Base-by-base conservation (phyloP, 2,797 vertebrate species). In the Decapterus maruadsi region DNA sequence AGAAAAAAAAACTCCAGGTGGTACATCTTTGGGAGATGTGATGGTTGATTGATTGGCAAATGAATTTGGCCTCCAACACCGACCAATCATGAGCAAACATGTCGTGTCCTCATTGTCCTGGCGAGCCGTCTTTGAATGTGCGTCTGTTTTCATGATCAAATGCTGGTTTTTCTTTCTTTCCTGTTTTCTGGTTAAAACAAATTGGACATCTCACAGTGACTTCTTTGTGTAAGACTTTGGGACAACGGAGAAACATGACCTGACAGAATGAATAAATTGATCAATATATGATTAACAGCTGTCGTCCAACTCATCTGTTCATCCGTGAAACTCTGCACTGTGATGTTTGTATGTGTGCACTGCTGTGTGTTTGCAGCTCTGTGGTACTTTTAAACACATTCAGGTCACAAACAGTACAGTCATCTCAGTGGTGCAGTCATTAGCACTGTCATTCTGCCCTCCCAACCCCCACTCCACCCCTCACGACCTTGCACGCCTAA, bases 181-280 rank as follows among this genome's bases (percentile, higher is more conserved):
- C 72, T 82, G 78, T 86, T 90, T 90, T 90, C 85, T 88, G 85
- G 84, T 89, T 68, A 82, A 80, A 91, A 87, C 82, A 81, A 91
- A 88, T 84, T 84, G 82, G 87, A 93, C 85, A 87, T 93, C 83
- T 92, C 90, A 84, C 79, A 84, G 83, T 86, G 82, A 84, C 78
- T 89, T 86, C 72, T 93, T 90, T 91, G 90, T 95, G 93, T 94
- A 93, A 90, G 90, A 93, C 90, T 93, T 91, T 92, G 83, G 92
- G 92, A 93, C 92, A 78, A 83, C 66, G 61, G 69, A 76, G 80
- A 85, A 80, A 77, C 57, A 45, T 85, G 92, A 94, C 90, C 93
- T 83, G 89, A 93, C 89, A 90, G 92, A 95, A 93, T 93, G 88
- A 96, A 95, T 95, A 95, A 95, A 95, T 86, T 86, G 93, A 94